Evolutionary conservation across 2,797 vertebrate species (phyloP).

Genomic region (Neosalanx taihuensis): DNA sequence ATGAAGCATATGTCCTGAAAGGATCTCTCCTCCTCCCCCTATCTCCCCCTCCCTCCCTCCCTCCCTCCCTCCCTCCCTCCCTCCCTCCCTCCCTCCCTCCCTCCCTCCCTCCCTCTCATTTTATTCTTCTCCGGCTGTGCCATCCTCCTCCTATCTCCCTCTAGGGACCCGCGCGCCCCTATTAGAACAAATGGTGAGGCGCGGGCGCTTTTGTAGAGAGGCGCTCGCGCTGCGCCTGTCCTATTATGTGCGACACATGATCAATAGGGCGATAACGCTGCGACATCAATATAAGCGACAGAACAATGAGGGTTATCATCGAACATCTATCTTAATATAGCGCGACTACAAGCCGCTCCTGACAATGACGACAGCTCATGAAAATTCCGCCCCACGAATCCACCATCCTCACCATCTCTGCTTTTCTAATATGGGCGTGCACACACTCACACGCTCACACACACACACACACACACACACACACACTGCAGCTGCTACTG

Average conservation of each 20-base stretch:
- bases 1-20: constrained; percentile 9
- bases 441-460: constrained; percentile 78
- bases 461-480: constrained; percentile 77
- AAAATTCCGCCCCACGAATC: constrained; percentile 99
- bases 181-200: constrained; percentile 98
- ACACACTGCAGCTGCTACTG: constrained; percentile 89
- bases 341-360: constrained; percentile 74
- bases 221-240: constrained; percentile 97
- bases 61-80: not conserved
- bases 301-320: constrained; percentile 99
- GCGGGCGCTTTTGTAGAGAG: constrained; percentile 99
- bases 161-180: constrained; percentile 82
- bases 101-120: constrained; percentile 12
- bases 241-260: constrained; percentile 99
- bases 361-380: constrained; percentile 74
- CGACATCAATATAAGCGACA: constrained; percentile 99
- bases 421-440: constrained; percentile 83
- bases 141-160: constrained; percentile 41
- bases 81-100: constrained; percentile 9
- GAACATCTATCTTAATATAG: constrained; percentile 99
- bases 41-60: not conserved
- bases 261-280: constrained; percentile 99
- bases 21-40: not conserved
- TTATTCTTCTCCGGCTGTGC: constrained; percentile 44
- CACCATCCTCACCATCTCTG: constrained; percentile 62